Evolutionary conservation across 2,797 vertebrate genomes (phyloP), one percentile per base, ranked within the genome.

Genomic region (Spondyliosoma cantharus): DNA sequence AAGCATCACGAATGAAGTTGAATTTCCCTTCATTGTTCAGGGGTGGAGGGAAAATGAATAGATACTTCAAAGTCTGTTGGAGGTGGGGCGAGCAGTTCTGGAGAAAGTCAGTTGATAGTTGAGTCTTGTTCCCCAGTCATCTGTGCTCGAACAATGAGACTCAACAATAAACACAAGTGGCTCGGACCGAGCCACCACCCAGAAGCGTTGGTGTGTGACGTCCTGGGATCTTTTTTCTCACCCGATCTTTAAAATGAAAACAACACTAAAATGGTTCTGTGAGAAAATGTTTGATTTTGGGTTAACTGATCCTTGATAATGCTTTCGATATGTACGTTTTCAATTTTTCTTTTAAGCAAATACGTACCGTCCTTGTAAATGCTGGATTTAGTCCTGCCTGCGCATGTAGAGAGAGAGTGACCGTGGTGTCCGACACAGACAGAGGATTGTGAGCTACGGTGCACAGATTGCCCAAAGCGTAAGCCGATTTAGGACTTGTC

Each of bases 401-500:
- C 37, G 3, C 71, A 46, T 71, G 32, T 70, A 4, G 53, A 66
- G 16, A 24, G 65, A 4, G 8, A 71, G 64, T 20, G 58, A 60
- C 32, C 17, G 7, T 3, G 2, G 45, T 29, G 60, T 37, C 9
- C 61, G 52, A 64, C 49, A 50, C 43, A 27, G 56, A 43, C 24
- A 29, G 42, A 7, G 48, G 43, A 59, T 71, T 67, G 74, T 19
- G 70, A 57, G 76, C 56, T 42, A 60, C 22, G 20, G 50, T 42
- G 27, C 74, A 37, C 63, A 71, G 83, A 83, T 66, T 57, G 63
- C 29, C 60, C 42, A 27, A 45, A 66, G 56, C 46, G 9, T 85
- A 78, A 86, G 73, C 74, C 27, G 71, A 86, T 85, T 88, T 80
- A 77, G 63, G 68, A 76, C 75, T 73, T 74, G 73, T 81, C 80